Base-by-base conservation (phyloP, 1,140 invertebrate genomes). In the Camponotus floridanus region DNA sequence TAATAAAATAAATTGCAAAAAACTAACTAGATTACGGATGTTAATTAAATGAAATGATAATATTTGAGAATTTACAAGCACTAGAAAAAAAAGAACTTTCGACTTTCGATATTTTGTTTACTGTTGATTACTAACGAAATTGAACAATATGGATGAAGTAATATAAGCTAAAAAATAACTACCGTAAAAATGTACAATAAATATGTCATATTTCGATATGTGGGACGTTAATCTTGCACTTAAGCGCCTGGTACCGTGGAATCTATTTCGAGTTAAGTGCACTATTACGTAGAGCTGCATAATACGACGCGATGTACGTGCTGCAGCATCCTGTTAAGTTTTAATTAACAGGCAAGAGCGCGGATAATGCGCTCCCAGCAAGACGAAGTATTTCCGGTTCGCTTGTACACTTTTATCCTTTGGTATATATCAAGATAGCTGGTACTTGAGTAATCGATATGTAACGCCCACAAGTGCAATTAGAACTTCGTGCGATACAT, bases 221-320 rank as follows among this genome's bases (percentile, higher is more conserved):
- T 80, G 48, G 15, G 8, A 11, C 78, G 45, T 68, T 68, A 68
- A 80, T 68, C 33, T 33, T 70, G 36, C 65, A 70, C 48, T 68
- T 68, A 39, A 57, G 48, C 21, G 62, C 51, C 45, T 39, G 33
- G 48, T 80, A 80, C 68, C 64, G 65, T 80, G 15, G 36, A 80
- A 80, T 80, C 65, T 80, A 80, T 80, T 80, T 80, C 48, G 45
- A 64, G 67, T 51, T 80, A 80, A 80, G 78, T 80, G 78, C 78
- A 70, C 78, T 36, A 80, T 80, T 80, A 80, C 15, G 36, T 57
- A 80, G 64, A 80, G 65, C 65, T 45, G 78, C 78, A 80, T 80
- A 80, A 80, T 80, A 80, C 78, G 78, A 70, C 36, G 15, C 48
- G 65, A 70, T 70, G 64, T 70, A 80, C 45, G 78, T 70, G 78